phyloP scores from a whole-genome alignment of 2,888 invertebrate species.

The Melangyna quadrimaculata region DNA sequence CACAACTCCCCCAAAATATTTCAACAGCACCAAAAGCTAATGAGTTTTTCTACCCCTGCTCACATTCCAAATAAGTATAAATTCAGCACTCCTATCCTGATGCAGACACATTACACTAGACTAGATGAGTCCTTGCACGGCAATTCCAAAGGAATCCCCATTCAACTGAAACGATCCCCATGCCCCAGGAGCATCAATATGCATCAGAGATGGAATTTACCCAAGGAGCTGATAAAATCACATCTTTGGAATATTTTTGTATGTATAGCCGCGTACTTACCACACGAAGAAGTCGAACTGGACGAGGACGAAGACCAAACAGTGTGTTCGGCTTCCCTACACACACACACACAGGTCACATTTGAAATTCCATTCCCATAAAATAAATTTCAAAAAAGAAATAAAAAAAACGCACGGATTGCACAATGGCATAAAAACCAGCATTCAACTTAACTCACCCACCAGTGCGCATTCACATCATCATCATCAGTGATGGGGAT shows the following conservation, averaged over 20 bases:
- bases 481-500: not conserved
- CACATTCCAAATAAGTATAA: slow-evolving; percentile 21
- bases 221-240: slow-evolving; percentile 61
- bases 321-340: not conserved
- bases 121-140: slow-evolving; percentile 30
- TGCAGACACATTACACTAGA: slow-evolving; percentile 50
- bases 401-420: slow-evolving; percentile 57
- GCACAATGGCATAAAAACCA: slow-evolving; percentile 54
- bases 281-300: not conserved
- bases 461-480: not conserved
- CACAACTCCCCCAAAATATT: slow-evolving; percentile 4
- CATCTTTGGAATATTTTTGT: slow-evolving; percentile 37
- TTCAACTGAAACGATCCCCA: slow-evolving; percentile 53
- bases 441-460: not conserved
- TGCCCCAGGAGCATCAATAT: slow-evolving; percentile 44
- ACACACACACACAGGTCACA: not conserved
- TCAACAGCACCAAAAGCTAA: slow-evolving; percentile 16
- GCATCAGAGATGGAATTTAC: slow-evolving; percentile 59
- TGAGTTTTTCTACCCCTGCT: slow-evolving; percentile 66
- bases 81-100: slow-evolving; percentile 35
- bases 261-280: slow-evolving; percentile 10
- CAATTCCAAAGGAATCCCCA: slow-evolving; percentile 35
- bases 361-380: not conserved
- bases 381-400: slow-evolving; percentile 18
- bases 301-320: not conserved